Conservation (phyloP, 2,888 invertebrate genomes). For the Odontocerum albicorne region DNA sequence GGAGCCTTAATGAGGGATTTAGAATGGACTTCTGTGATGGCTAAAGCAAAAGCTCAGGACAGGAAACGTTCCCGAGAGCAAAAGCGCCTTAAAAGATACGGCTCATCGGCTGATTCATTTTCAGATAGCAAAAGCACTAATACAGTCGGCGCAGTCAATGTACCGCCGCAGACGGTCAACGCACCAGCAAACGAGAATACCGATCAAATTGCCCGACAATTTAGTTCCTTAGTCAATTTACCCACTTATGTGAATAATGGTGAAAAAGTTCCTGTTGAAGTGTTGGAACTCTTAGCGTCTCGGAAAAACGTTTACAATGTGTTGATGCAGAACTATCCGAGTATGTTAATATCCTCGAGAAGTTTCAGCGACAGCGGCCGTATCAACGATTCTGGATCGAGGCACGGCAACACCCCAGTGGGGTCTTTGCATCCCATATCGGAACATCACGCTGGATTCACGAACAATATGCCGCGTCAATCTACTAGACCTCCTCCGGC, state of each 20-base stretch:
- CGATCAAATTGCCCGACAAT: constrained; percentile 58
- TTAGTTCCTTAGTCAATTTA: constrained; percentile 80
- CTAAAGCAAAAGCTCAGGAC: constrained; percentile 64
- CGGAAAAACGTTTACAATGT: constrained; percentile 72
- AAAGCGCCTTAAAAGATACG: constrained; percentile 58
- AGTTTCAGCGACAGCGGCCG: constrained; percentile 70
- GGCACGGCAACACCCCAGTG: constrained; percentile 41
- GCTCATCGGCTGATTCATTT: constrained; percentile 70
- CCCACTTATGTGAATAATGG: constrained; percentile 82
- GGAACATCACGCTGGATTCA: constrained; percentile 45
- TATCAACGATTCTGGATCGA: constrained; percentile 44
- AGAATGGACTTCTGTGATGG: constrained; percentile 59
- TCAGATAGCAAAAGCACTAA: constrained; percentile 69
- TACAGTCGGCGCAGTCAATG: constrained; percentile 59
- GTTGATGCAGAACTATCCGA: constrained; percentile 74
- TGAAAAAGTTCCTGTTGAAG: constrained; percentile 76
- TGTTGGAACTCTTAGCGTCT: constrained; percentile 70
- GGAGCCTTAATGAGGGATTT: constrained; percentile 79
- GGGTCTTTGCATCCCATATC: constrained; percentile 54
- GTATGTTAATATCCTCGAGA: constrained; percentile 68
- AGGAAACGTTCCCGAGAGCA: constrained; percentile 62
- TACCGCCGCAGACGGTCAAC: constrained; percentile 41
- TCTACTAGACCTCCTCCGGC: constrained; percentile 60
- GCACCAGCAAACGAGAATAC: constrained; percentile 42
- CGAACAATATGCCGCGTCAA: constrained; percentile 49